Base-by-base conservation (phyloP, 2,113 vertebrate species). In the Rhizomys pruinosus region DNA sequence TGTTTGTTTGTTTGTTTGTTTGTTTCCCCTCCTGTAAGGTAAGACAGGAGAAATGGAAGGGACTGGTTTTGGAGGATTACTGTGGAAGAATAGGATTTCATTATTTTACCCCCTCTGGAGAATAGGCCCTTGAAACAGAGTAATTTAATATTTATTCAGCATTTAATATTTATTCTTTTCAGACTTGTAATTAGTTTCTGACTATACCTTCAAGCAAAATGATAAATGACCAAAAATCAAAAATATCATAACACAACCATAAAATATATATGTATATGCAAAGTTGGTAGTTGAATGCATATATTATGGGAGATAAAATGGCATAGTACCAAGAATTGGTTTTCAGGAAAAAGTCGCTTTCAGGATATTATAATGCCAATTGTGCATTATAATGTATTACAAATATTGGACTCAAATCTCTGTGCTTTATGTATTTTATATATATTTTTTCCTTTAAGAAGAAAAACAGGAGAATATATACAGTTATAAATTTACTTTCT, bases 141-240 rank as follows among this genome's bases (percentile, higher is more conserved):
- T 69, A 7, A 82, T 87, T 73, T 85, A 88, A 32, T 95, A 87
- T 73, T 57, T 82, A 88, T 4, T 88, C 1, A 55, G 7, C 9
- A 74, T 42, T 90, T 81, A 82, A 34, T 79, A 84, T 89, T 76
- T 84, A 71, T 92, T 63, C 32, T 78, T 57, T 80, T 69, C 47
- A 89, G 12, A 89, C 11, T 4, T 73, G 17, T 80, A 66, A 89
- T 89, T 95, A 84, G 7, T 52, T 93, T 93, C 25, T 72, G 20
- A 69, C 6, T 81, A 39, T 81, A 39, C 5, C 3, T 91, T 96
- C 34, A 80, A 93, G 22, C 5, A 64, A 87, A 92, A 17, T 6
- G 57, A 69, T 22, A 85, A 47, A 80, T 59, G 29, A 22, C 16
- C 47, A 94, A 34, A n/a, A 84, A 73, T 32, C 71, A 64, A 47